Conservation (phyloP, 2,888 invertebrate genomes). For the Conistra vaccinii region DNA sequence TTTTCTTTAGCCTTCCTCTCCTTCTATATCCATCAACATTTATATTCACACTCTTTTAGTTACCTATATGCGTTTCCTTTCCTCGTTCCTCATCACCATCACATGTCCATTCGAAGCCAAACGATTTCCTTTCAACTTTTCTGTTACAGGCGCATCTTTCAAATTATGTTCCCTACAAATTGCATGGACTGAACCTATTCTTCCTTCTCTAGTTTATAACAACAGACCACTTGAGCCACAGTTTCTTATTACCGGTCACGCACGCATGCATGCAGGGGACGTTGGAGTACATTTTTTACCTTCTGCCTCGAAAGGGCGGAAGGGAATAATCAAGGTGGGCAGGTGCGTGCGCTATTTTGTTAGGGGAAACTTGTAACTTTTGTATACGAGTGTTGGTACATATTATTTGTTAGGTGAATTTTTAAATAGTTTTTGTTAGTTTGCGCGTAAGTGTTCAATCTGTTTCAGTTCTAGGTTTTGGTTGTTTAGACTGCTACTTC, state of each 20-base stretch:
- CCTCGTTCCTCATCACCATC: not conserved
- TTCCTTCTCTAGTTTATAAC: not conserved
- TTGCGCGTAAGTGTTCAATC: not conserved
- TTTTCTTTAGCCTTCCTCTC: no score
- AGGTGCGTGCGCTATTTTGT: conserved; percentile 68
- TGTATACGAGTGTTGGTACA: conserved; percentile 33
- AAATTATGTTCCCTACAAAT: not conserved
- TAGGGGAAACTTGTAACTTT: conserved; percentile 57
- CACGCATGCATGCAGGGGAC: conserved; percentile 67
- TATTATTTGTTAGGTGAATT: conserved; percentile 11
- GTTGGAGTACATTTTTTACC: conserved; percentile 62
- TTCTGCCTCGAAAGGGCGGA: conserved; percentile 72
- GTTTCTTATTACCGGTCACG: conserved; percentile 72
- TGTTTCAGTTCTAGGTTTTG: not conserved
- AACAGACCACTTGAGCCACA: conserved; percentile 42
- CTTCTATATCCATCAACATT: no score
- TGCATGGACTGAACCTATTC: conserved; percentile 23
- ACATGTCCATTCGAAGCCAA: not conserved
- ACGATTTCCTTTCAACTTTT: not conserved
- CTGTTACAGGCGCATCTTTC: not conserved
- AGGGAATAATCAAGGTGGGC: conserved; percentile 74
- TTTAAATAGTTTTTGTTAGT: conserved; percentile 20
- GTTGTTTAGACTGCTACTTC: not conserved
- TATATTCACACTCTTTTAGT: not conserved
- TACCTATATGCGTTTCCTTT: not conserved